Conservation (phyloP, 1,140 invertebrate genomes). For the Octopus sinensis region DNA sequence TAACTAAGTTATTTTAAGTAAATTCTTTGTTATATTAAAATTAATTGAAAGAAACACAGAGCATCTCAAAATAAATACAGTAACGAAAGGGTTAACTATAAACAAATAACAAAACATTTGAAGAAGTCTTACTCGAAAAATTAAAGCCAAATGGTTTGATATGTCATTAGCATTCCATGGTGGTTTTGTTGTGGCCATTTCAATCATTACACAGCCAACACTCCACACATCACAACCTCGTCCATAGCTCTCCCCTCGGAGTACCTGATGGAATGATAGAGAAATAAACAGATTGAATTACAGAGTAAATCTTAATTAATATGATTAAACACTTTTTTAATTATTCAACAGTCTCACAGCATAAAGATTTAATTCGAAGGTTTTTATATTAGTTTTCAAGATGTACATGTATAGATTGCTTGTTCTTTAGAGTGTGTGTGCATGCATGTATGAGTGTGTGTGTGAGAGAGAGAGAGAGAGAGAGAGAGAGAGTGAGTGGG, state of each 20-base stretch:
- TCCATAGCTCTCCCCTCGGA: slow-evolving; percentile 61
- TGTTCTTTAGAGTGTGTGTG: too few species aligned
- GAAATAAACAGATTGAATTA: too few species aligned
- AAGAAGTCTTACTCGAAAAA: slow-evolving; percentile 58
- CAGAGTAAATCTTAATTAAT: not conserved
- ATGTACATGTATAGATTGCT: too few species aligned
- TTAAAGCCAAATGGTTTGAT: slow-evolving; percentile 61
- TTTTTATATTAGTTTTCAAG: not conserved
- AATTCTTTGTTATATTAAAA: too few species aligned
- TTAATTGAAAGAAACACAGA: too few species aligned
- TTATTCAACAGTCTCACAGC: too few species aligned
- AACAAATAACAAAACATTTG: not conserved
- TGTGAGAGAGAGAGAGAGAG: too few species aligned
- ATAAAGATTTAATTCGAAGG: too few species aligned
- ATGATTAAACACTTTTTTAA: not conserved
- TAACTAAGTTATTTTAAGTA: too few species aligned
- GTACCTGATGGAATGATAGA: slow-evolving; percentile 44
- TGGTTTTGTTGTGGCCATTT: slow-evolving; percentile 60
- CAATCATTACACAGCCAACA: slow-evolving; percentile 61
- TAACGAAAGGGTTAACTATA: not conserved
- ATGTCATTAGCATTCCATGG: slow-evolving; percentile 60
- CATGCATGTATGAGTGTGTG: too few species aligned
- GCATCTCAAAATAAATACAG: too few species aligned
- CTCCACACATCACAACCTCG: slow-evolving; percentile 62
- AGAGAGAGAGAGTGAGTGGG: too few species aligned